phyloP scores from a whole-genome alignment of 2,113 vertebrate species.

The Lates calcarifer region DNA sequence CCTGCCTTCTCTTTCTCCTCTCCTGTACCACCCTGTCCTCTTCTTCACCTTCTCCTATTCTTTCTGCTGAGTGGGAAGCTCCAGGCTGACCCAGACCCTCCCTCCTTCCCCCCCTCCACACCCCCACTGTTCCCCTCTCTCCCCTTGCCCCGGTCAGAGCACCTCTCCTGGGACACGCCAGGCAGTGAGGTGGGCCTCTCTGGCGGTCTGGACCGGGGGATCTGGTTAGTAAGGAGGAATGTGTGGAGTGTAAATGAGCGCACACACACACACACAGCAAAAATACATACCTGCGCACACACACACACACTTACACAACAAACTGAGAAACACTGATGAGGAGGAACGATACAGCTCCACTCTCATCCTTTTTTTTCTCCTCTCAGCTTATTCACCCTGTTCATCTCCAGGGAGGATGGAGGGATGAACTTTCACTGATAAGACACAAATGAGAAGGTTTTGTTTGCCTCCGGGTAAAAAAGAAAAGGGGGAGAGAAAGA shows the following conservation, averaged over 20 bases:
- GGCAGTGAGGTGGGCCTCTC: slow-evolving; percentile 67
- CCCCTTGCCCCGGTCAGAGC: slow-evolving; percentile 68
- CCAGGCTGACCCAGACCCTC: slow-evolving; percentile 31
- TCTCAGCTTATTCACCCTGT: slow-evolving; percentile 18
- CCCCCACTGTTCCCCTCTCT: slow-evolving; percentile 17
- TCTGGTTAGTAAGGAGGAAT: slow-evolving; percentile 69
- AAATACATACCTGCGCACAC: slow-evolving; percentile 44
- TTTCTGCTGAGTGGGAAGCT: slow-evolving; percentile 59
- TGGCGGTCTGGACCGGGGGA: slow-evolving; percentile 57
- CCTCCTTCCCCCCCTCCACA: neutral
- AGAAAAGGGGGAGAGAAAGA: neutral
- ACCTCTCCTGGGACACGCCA: slow-evolving; percentile 67
- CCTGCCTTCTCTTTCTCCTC: slow-evolving; percentile 1
- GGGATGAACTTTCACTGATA: slow-evolving; percentile 74
- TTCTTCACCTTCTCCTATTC: slow-evolving; percentile 55
- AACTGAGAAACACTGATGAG: neutral
- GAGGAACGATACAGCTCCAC: slow-evolving; percentile 44
- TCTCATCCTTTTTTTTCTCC: slow-evolving; percentile 31
- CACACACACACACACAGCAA: slow-evolving; percentile 30
- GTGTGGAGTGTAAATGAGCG: slow-evolving; percentile 56
- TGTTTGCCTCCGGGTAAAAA: slow-evolving; percentile 20
- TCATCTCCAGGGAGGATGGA: slow-evolving; percentile 57
- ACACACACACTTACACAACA: neutral
- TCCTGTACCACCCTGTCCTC: slow-evolving; percentile 48
- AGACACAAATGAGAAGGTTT: slow-evolving; percentile 39